These are phyloP conservation scores for Rattus rattus DNA, from an alignment of 2,113 vertebrate genomes.

Conservation along the genomic window DNA sequence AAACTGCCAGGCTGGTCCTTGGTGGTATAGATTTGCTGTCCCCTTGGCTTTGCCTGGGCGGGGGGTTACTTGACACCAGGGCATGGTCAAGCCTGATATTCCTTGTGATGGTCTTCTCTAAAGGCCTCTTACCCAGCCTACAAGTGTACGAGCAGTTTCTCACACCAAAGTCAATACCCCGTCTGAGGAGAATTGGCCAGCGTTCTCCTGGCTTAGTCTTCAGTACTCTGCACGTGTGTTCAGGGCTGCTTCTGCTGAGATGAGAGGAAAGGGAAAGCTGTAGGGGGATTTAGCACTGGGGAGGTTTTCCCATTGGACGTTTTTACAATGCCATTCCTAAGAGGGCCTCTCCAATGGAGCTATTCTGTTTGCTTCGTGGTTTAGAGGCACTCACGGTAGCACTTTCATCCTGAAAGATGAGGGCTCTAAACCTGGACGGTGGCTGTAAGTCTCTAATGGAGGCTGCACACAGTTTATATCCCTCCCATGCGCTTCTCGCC, in stretches of 20 bases:
- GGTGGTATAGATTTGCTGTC: neutral
- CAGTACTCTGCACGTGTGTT: slow-evolving; percentile 59
- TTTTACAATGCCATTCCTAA: slow-evolving; percentile 49
- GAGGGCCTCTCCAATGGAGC: neutral
- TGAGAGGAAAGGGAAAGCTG: neutral
- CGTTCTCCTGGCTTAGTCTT: slow-evolving; percentile 22
- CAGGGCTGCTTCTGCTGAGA: slow-evolving; percentile 39
- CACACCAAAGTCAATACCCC: neutral
- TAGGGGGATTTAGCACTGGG: slow-evolving; percentile 74
- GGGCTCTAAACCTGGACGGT: slow-evolving; percentile 68
- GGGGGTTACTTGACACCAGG: slow-evolving; percentile 53
- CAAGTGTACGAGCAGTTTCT: slow-evolving; percentile 29
- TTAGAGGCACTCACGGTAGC: neutral
- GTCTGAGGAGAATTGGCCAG: slow-evolving; percentile 53
- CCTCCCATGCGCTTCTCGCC: neutral
- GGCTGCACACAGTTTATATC: neutral
- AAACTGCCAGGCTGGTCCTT: neutral
- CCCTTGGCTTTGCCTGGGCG: neutral
- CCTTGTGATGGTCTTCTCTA: neutral
- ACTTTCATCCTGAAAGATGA: slow-evolving; percentile 64
- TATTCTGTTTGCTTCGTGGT: slow-evolving; percentile 58
- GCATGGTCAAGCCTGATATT: slow-evolving; percentile 65
- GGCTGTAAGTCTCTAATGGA: slow-evolving; percentile 68
- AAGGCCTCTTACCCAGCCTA: neutral
- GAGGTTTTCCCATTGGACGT: slow-evolving; percentile 62